Conservation (phyloP, 2,113 vertebrate genomes). For the Sylvietta virens region DNA sequence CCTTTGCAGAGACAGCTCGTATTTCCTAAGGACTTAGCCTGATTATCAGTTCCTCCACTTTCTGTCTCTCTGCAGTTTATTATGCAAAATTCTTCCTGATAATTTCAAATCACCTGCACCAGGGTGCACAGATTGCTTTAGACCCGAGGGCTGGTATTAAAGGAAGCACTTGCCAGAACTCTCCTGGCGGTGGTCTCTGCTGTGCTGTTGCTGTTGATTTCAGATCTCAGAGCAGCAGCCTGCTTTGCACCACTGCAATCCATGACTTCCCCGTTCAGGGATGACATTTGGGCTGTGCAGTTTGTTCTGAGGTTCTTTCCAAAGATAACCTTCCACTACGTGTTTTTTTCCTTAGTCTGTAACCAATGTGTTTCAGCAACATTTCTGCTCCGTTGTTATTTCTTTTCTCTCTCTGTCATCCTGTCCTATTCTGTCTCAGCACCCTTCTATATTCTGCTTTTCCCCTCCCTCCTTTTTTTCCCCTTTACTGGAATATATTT, state of each 20-base stretch:
- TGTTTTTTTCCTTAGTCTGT: neutral
- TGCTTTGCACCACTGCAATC: neutral
- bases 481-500: conserved; percentile 12
- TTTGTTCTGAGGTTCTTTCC: neutral
- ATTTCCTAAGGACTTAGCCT: conserved; percentile 17
- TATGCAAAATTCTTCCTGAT: neutral
- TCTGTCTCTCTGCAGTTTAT: neutral
- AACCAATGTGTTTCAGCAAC: neutral
- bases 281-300: neutral
- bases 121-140: neutral
- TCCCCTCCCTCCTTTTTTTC: neutral
- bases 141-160: neutral
- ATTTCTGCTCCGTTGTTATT: neutral
- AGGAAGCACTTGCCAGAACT: neutral
- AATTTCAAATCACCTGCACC: neutral
- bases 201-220: neutral
- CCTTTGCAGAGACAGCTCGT: conserved; percentile 3
- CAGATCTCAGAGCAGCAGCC: neutral
- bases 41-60: neutral
- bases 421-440: neutral
- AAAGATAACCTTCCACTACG: neutral
- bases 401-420: neutral
- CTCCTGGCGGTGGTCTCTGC: neutral
- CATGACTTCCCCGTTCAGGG: neutral
- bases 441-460: conserved; percentile 21